Evolutionary conservation across 2,888 invertebrate genomes (phyloP), one percentile per base, ranked within the genome.

Genomic region (Pocota personata): DNA sequence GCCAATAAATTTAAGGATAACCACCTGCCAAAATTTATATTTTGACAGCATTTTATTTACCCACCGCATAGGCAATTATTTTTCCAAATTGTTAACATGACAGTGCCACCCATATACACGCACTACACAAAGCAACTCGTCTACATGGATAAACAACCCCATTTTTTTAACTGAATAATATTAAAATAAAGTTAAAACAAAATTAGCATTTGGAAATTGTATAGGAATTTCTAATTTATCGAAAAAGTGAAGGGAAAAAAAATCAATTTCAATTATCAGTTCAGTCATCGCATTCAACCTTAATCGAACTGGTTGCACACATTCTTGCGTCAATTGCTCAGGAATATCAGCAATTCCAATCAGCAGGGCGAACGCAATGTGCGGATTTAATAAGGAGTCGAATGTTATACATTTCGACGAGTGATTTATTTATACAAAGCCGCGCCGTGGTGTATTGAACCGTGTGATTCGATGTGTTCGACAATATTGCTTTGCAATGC

Each of bases 381-480:
- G 48, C 37, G 50, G 58, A 67, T 78, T 78, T 69, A 78, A 78
- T 78, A 78, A 78, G 78, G 69, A 78, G 24, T 62, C 69, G 52
- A 60, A 71, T 64, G 52, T 73, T 64, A 27, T 62, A 52, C 72
- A 43, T 46, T 69, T 78, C 60, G 35, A 40, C 52, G 69, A 52
- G 69, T 69, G 78, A 78, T 78, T 78, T 78, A 71, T 71, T 69
- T 52, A 62, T 50, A 43, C 50, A 37, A 58, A 35, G 57, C 57
- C 35, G 55, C 43, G 37, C 8, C 35, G 43, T 35, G 55, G 67
- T 52, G 50, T 50, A 77, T 46, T 67, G 77, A 77, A 67, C 67
- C 77, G 50, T 69, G 67, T 37, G 40, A 60, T 57, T 58, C 19
- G 7, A n/a, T 14, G 16, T 69, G 46, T 57, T 48, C 37, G 66